Conservation (phyloP, 2,113 vertebrate genomes). For the Nannobrachium achirus region DNA sequence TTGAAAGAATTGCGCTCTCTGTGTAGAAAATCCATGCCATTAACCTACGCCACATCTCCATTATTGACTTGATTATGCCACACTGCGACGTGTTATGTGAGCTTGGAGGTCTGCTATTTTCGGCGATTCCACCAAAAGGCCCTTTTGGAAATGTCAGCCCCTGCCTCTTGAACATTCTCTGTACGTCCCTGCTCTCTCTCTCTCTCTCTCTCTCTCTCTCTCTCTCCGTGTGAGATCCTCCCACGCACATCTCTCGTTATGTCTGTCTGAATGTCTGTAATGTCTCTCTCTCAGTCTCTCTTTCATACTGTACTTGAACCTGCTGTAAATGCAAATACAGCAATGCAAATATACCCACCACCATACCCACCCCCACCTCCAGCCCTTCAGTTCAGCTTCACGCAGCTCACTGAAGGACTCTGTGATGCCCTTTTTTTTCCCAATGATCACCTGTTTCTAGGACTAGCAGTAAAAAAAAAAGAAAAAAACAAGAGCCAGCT, state of each 20-base stretch:
- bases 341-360: constrained; percentile 30
- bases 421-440: constrained; percentile 6
- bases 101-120: too few relatives aligned
- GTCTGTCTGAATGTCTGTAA: constrained; percentile 32
- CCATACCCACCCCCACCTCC: too few relatives aligned
- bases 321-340: constrained; percentile 19
- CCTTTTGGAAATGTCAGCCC: too few relatives aligned
- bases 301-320: constrained; percentile 23
- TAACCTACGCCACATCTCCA: too few relatives aligned
- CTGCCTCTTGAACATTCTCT: too few relatives aligned
- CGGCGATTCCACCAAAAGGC: too few relatives aligned
- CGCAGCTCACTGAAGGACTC: constrained; percentile 11
- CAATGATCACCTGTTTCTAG: neutral
- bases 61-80: too few relatives aligned
- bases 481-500: neutral
- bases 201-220: constrained; percentile 7
- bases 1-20: too few relatives aligned
- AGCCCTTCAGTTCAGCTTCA: neutral
- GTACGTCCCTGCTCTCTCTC: constrained; percentile 46
- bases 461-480: constrained; percentile 32
- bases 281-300: constrained; percentile 11
- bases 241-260: constrained; percentile 57
- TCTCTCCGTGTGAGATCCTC: constrained; percentile 41
- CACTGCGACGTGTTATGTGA: too few relatives aligned
- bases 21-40: too few relatives aligned